phyloP scores from a whole-genome alignment of 1,140 invertebrate genomes.

The Heliconius himera region DNA sequence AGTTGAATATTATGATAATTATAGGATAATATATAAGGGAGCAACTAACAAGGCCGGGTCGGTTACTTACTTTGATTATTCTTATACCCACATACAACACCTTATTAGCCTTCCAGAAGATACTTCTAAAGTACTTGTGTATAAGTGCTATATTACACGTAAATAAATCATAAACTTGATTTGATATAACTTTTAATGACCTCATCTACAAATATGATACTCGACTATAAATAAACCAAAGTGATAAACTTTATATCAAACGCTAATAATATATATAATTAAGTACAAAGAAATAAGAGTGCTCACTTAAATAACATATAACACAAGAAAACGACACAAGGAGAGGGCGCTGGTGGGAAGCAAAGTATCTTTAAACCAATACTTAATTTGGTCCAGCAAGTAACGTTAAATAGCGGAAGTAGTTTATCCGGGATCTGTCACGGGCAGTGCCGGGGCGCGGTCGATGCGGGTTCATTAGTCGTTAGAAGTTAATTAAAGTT shows the following conservation, averaged over 20 bases:
- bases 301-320: too few relatives aligned
- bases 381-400: neutral
- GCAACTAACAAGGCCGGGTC: too few relatives aligned
- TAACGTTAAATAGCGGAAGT: neutral
- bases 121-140: neutral
- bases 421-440: neutral
- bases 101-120: neutral
- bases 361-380: neutral
- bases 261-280: too few relatives aligned
- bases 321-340: too few relatives aligned
- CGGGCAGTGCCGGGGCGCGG: neutral
- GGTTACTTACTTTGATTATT: too few relatives aligned
- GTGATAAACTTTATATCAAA: too few relatives aligned
- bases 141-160: neutral
- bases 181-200: neutral
- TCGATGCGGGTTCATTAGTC: constrained; percentile 1
- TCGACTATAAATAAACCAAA: too few relatives aligned
- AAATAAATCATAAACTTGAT: neutral
- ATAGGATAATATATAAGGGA: too few relatives aligned
- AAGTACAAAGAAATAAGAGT: too few relatives aligned
- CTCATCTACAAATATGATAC: neutral
- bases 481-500: constrained; percentile 11
- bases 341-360: too few relatives aligned
- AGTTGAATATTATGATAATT: too few relatives aligned
- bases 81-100: too few relatives aligned